Evolutionary conservation across 2,888 invertebrate genomes (phyloP), one percentile per base, ranked within the genome.

Genomic region (Lasioglossum calceatum): DNA sequence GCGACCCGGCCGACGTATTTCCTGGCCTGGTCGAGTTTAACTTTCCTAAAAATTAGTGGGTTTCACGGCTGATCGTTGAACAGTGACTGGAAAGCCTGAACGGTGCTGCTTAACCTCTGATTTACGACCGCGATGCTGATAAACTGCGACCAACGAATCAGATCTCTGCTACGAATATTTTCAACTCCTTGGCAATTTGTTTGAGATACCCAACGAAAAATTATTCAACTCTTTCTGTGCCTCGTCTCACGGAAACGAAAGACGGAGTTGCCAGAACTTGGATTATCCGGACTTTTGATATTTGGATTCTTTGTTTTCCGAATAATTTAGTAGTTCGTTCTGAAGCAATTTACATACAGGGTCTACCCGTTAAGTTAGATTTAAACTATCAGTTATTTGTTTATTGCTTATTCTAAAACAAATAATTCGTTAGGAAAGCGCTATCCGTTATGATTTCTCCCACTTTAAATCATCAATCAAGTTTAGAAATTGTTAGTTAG

Each of bases 1-100:
- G 58, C 54, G 42, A 23, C 54, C 54, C 12, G 42, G 42, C 42
- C 78, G 71, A 42, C 78, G 79, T 79, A 72, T 72, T 58, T 79
- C 23, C 72, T 12, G 16, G 23, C 4, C 71, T 10, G 72, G 23
- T 71, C 23, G 42, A 32, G 72, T 61, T 58, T 61, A 72, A 72
- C 58, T 58, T 58, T 14, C 42, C 23, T 23, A 32, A 58, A 72
- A 58, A 79, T 79, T 72, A 58, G 58, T 14, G 10, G 42, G 14
- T 58, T 44, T 32, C 47, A n/a, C 44, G 32, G 16, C 32, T 14
- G 77, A 77, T 47, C 44, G 64, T 67, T 39, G 36, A 36, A 36
- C 44, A 32, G 50, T 36, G 50, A 12, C 50, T 23, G 47, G 47
- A 7, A 42, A n/a, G 71, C 1, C 16, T 10, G 14, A n/a, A 27